Evolutionary conservation across 2,888 invertebrate species (phyloP).

Genomic region (Mesorhabditis spiculigera): DNA sequence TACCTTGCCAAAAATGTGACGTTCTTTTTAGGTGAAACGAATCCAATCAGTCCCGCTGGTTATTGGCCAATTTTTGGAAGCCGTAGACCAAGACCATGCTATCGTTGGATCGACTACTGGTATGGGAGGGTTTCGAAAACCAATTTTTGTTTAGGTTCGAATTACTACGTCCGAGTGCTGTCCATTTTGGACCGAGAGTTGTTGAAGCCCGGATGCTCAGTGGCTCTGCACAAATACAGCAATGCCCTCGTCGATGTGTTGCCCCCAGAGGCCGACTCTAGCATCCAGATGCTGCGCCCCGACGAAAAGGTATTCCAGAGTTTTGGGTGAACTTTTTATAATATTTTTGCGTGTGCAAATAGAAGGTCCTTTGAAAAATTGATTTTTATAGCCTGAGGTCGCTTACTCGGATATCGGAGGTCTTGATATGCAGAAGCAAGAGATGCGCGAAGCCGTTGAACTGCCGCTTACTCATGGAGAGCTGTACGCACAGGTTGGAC

Average conservation of each 20-base stretch:
- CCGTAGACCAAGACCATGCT: constrained; percentile 97
- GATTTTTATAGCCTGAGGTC: constrained; percentile 74
- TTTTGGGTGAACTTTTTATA: constrained; percentile 61
- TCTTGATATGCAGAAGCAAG: constrained; percentile 99
- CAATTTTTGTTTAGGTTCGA: constrained; percentile 72
- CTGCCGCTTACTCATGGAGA: constrained; percentile 96
- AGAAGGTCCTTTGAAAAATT: neutral
- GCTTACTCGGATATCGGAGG: constrained; percentile 96
- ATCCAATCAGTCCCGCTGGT: constrained; percentile 98
- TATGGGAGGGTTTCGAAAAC: constrained; percentile 32
- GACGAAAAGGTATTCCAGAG: constrained; percentile 43
- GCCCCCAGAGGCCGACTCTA: constrained; percentile 97
- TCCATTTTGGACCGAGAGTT: constrained; percentile 96
- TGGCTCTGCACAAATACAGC: constrained; percentile 96
- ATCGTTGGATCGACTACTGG: constrained; percentile 96
- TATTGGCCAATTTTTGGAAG: constrained; percentile 97
- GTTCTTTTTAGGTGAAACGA: constrained; percentile 75
- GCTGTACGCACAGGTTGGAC: constrained; percentile 78
- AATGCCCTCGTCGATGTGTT: constrained; percentile 98
- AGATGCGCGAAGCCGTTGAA: constrained; percentile 95
- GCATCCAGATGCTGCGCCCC: constrained; percentile 94
- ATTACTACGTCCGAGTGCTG: constrained; percentile 95
- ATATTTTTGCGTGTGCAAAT: neutral
- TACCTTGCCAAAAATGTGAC: constrained; percentile 16
- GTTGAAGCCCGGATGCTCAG: constrained; percentile 93